Evolutionary conservation across 2,888 invertebrate genomes (phyloP), one percentile per base, ranked within the genome.

Genomic region (Belgica antarctica): DNA sequence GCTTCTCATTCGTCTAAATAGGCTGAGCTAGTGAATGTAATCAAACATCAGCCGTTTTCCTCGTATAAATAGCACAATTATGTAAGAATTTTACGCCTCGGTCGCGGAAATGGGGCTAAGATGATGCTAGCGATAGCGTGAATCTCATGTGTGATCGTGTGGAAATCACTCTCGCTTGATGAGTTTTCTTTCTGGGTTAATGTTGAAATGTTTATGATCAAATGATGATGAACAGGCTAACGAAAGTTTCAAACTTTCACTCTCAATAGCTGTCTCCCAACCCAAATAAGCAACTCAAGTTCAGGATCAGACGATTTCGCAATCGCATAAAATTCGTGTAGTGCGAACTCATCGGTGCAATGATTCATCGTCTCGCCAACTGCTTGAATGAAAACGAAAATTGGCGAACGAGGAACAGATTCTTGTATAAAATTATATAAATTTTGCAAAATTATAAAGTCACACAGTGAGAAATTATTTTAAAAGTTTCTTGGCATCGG

Each of bases 401-500:
- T 31, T 31, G 4, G 41, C 41, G 41, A 41, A 12, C 12, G n/a
- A 41, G 15, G 2, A 31, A 4, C 31, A 31, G 31, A 41, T 41
- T 41, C 10, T 2, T 10, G n/a, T n/a, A n/a, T n/a, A 41, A 41
- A 41, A 41, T 41, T 41, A 41, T n/a, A 41, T 5, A 41, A 34
- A 34, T 34, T 34, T n/a, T n/a, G n/a, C n/a, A n/a, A n/a, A n/a
- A n/a, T n/a, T n/a, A n/a, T n/a, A n/a, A n/a, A n/a, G n/a, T n/a
- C n/a, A n/a, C n/a, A n/a, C n/a, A n/a, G n/a, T n/a, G n/a, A n/a
- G n/a, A n/a, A 12, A 34, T 34, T 57, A 19, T 57, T 57, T 22
- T 57, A 57, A 57, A 57, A n/a, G 57, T 22, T 57, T 22, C 57
- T 52, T 52, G 19, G 17, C 52, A 52, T 52, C 22, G 22, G 52